Base-by-base conservation (phyloP, 1,140 invertebrate species). In the Lasioglossum baleicum region DNA sequence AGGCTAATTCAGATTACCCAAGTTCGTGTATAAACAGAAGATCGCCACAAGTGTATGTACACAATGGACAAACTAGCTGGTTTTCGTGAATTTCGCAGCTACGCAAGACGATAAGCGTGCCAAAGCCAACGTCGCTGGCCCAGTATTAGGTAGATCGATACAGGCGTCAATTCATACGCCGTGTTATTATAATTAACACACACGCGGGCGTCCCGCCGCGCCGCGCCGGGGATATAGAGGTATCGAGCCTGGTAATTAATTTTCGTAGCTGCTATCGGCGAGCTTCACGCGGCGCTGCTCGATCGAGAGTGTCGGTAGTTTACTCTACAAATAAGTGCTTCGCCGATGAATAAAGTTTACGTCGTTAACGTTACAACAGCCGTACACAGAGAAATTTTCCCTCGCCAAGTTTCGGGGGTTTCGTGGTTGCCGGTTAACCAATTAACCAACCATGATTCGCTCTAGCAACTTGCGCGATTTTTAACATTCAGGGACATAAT, bases 151-250 rank as follows among this genome's bases (percentile, higher is more conserved):
- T 48, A 65, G 76, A 78, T 78, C 51, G 76, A 78, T 78, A 35
- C 22, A 20, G 7, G 48, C 48, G 76, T 44, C 63, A 51, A 78
- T 72, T 78, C 68, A 72, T 78, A 78, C 72, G 35, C 76, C 60
- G 60, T 72, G 76, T 78, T 78, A 78, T 78, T 72, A 60, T 78
- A 78, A 78, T 78, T 78, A 78, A 73, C 76, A 71, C 31, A 44
- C 44, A 42, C 60, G 61, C 53, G 35, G 65, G 10, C 60, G 26
- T n/a, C 5, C 15, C 44, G 51, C 8, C 2, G 42, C 44, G 51
- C 8, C 2, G 42, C 13, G 35, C 6, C 7, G 17, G 31, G 67
- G 60, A 48, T 13, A 77, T 53, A 58, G 60, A 53, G 20, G 31
- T 60, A 26, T 42, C 60, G 44, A 78, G 51, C 69, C 35, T 2